Evolutionary conservation across 2,888 invertebrate genomes (phyloP), one percentile per base, ranked within the genome.

Genomic region (Nomada ferruginata): DNA sequence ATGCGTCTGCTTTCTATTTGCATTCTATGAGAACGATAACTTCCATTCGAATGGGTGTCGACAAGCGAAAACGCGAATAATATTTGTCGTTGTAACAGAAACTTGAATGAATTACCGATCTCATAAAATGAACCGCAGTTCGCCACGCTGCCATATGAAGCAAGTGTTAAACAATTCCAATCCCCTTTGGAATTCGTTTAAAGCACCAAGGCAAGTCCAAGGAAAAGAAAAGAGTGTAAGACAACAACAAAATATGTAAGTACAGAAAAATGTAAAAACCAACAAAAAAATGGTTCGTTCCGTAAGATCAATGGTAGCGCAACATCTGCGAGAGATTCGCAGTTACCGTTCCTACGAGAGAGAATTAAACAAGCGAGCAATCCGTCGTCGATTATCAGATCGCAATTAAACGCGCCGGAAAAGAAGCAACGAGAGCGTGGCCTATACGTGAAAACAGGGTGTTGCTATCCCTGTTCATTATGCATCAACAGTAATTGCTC

Each of bases 381-480:
- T 79, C 74, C 65, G 71, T 82, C 79, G 71, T n/a, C 75, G 70
- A 82, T 82, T 79, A 82, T 82, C 82, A 75, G 82, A 82, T 82
- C 65, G 70, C 65, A 82, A 82, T 82, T 79, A 82, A 82, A 72
- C 61, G 36, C 2, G 10, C 7, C 13, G 63, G 55, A 75, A 72
- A 79, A 80, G 55, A 36, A 64, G 55, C 60, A 60, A 65, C 47
- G 42, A 44, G 42, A 68, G 1, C 15, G 36, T 60, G 15, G 36
- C 7, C 42, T 71, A 50, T 71, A 60, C 55, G 60, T 65, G 53
- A 66, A 61, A 78, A 76, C 64, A 52, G 50, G 50, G 72, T 72
- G 76, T 72, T 63, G 63, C 63, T 23, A 44, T 69, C 73, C 64
- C 26, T 63, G 53, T 65, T 77, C 74, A 78, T 82, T 82, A 78